Conservation (phyloP, 1,140 invertebrate genomes). For the Andrena cerasifolii region DNA sequence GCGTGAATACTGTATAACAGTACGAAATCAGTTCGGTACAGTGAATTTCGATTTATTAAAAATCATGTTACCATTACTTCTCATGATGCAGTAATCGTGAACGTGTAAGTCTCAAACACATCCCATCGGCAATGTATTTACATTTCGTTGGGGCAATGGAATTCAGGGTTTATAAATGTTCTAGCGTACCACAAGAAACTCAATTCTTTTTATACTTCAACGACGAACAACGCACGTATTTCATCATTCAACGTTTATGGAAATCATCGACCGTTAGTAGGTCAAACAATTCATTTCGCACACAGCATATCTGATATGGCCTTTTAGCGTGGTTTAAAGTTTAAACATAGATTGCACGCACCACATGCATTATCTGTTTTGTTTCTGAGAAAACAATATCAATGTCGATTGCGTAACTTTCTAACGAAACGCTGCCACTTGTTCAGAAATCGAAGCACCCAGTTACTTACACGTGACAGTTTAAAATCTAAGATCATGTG, state of each 20-base stretch:
- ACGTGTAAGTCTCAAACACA: not conserved
- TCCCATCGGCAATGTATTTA: not conserved
- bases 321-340: not conserved
- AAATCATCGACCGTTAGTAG: not conserved
- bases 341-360: not conserved
- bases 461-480: not conserved
- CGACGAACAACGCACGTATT: slow-evolving; percentile 1
- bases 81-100: slow-evolving; percentile 26
- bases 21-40: too few species aligned
- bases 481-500: slow-evolving; percentile 49
- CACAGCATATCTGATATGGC: slow-evolving; percentile 24
- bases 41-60: slow-evolving; percentile 53
- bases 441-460: not conserved
- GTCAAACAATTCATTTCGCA: not conserved
- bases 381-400: not conserved
- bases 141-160: slow-evolving; percentile 14
- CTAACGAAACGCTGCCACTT: too few species aligned
- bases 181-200: not conserved
- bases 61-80: slow-evolving; percentile 16
- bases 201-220: not conserved
- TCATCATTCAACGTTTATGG: not conserved
- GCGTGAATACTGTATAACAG: too few species aligned
- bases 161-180: not conserved
- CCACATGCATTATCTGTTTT: not conserved
- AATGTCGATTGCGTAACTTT: not conserved